Percentiles rank a stretch among this genome's conserved stretches.
phyloP scores from a whole-genome alignment of 2,113 vertebrate genomes.

The Heterochromis multidens region DNA sequence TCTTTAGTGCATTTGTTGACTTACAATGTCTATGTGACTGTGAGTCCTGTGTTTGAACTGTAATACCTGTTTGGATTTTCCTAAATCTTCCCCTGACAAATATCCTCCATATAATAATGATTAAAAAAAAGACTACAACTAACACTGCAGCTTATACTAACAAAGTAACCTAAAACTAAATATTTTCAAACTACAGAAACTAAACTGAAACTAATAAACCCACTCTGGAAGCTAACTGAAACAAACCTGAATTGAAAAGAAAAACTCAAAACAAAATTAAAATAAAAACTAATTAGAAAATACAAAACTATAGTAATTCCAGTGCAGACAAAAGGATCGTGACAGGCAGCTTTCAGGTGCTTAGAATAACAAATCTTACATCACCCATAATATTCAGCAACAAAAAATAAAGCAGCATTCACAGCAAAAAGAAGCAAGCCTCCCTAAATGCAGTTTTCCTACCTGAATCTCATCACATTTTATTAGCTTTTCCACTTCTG shows the following conservation, averaged over 20 bases:
- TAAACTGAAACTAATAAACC: neutral
- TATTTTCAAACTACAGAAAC: neutral
- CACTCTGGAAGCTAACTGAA: neutral
- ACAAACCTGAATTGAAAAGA: neutral
- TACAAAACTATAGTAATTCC: neutral
- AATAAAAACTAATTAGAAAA: neutral
- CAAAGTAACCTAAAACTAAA: neutral
- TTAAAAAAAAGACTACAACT: no score
- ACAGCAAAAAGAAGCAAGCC: neutral
- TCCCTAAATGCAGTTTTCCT: neutral
- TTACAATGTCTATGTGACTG: neutral
- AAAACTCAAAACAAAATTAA: neutral
- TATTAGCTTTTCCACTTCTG: constrained; percentile 96
- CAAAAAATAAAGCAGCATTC: neutral
- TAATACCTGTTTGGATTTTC: neutral
- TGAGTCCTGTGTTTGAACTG: neutral
- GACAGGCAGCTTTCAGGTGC: neutral
- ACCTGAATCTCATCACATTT: constrained; percentile 99
- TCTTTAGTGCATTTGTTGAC: neutral
- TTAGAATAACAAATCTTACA: neutral
- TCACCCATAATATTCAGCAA: neutral
- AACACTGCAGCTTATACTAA: neutral
- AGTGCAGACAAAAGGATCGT: neutral
- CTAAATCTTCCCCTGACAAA: neutral
- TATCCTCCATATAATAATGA: neutral